A percentile compares a stretch with the other conserved stretches of the same genome.
These are phyloP conservation scores for Orchesella cincta DNA, from an alignment of 1,140 invertebrate species.

Conservation along the genomic window DNA sequence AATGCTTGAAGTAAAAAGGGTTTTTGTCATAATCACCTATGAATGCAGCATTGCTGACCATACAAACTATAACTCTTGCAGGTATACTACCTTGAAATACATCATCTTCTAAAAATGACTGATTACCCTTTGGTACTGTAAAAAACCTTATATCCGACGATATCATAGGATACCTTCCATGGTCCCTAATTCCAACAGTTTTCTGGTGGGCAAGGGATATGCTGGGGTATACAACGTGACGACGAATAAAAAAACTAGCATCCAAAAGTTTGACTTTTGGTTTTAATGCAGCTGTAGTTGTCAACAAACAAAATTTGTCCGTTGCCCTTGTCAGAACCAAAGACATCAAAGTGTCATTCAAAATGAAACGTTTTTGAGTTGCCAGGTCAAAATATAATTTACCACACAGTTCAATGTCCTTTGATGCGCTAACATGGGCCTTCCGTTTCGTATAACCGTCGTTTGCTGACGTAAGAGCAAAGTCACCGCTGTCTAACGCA, in stretches of 20 bases:
- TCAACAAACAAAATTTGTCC: not conserved
- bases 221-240: not conserved
- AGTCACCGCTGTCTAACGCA: not conserved
- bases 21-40: not conserved
- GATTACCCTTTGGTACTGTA: not conserved
- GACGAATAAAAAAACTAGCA: not conserved
- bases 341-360: not conserved
- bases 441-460: not conserved
- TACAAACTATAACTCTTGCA: not conserved
- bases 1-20: not conserved
- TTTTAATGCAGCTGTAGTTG: not conserved
- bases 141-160: not conserved
- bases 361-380: not conserved
- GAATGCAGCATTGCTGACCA: not conserved
- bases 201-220: not conserved
- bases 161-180: not conserved
- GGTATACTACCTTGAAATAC: not conserved
- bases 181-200: not conserved
- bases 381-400: not conserved
- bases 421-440: not conserved
- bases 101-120: not conserved
- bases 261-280: not conserved
- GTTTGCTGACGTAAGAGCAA: not conserved
- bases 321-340: not conserved
- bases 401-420: not conserved